Evolutionary conservation across 2,113 vertebrate species (phyloP).

Genomic region (Microcebus lehilahytsara): DNA sequence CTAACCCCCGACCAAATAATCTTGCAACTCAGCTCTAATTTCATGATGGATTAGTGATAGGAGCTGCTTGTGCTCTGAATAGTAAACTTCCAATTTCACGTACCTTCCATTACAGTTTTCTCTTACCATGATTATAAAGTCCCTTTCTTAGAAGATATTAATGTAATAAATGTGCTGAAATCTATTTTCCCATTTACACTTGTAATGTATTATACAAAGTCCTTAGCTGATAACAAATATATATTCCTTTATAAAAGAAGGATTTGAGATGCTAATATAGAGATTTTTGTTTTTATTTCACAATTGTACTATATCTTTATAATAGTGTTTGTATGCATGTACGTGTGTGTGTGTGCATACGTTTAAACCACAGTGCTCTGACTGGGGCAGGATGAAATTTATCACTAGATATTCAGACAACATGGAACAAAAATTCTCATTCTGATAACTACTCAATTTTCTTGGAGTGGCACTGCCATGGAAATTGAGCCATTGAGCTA

Average conservation of each 20-base stretch:
- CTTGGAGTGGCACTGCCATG: slow-evolving; percentile 72
- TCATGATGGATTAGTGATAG: accelerated
- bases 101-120: not conserved
- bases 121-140: not conserved
- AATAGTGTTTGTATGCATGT: not conserved
- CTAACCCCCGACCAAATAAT: not conserved
- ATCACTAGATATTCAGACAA: slow-evolving; percentile 64
- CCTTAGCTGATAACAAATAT: not conserved
- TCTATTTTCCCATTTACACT: not conserved
- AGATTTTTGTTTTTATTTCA: not conserved
- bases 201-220: not conserved
- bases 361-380: not conserved
- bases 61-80: not conserved
- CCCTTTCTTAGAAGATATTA: not conserved
- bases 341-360: not conserved
- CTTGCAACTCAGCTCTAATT: not conserved
- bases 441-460: slow-evolving; percentile 74
- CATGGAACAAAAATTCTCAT: slow-evolving; percentile 56
- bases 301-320: not conserved
- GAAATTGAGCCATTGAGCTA: slow-evolving; percentile 79
- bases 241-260: not conserved
- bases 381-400: slow-evolving; percentile 62
- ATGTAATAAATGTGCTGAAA: not conserved
- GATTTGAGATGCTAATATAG: not conserved
- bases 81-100: not conserved